These are phyloP conservation scores for Peromyscus nudipes DNA, from an alignment of 2,797 vertebrate genomes.

Conservation along the genomic window DNA sequence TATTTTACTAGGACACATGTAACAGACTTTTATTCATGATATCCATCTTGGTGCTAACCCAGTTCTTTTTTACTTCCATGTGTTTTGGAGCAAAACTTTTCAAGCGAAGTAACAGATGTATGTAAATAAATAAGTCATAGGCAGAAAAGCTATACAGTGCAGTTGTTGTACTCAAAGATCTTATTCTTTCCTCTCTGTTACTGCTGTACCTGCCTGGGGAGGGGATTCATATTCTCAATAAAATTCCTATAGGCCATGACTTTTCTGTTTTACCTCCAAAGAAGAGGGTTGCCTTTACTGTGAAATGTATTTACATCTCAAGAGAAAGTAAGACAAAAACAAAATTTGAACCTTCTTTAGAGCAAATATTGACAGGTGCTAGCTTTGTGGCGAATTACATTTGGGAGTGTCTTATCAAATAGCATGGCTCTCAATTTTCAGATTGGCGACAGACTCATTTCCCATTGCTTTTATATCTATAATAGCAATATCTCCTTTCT, in stretches of 20 bases:
- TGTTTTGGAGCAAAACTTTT: conserved; percentile 56
- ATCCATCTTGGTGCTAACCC: background rate
- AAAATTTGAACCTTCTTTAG: conserved; percentile 56
- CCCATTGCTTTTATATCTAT: background rate
- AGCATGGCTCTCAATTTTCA: conserved; percentile 5
- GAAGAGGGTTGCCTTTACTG: conserved; percentile 65
- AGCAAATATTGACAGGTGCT: conserved; percentile 21
- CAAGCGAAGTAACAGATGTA: background rate
- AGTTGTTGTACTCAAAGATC: conserved; percentile 7
- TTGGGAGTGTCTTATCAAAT: background rate
- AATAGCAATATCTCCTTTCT: conserved; percentile 17
- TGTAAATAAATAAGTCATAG: conserved; percentile 50
- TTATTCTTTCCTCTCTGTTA: conserved; percentile 17
- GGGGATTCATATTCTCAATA: conserved; percentile 32
- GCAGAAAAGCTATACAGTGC: background rate
- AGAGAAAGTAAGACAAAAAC: conserved; percentile 60
- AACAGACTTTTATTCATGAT: background rate
- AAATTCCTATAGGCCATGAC: conserved; percentile 38
- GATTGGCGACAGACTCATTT: background rate
- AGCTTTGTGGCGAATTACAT: conserved; percentile 3
- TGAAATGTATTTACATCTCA: conserved; percentile 26
- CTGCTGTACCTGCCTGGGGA: conserved; percentile 8
- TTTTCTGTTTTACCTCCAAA: conserved; percentile 7
- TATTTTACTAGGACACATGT: background rate
- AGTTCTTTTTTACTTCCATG: conserved; percentile 27